Evolutionary conservation across 1,140 invertebrate species (phyloP), one percentile per base, ranked within the genome.

Genomic region (Philaenus spumarius): DNA sequence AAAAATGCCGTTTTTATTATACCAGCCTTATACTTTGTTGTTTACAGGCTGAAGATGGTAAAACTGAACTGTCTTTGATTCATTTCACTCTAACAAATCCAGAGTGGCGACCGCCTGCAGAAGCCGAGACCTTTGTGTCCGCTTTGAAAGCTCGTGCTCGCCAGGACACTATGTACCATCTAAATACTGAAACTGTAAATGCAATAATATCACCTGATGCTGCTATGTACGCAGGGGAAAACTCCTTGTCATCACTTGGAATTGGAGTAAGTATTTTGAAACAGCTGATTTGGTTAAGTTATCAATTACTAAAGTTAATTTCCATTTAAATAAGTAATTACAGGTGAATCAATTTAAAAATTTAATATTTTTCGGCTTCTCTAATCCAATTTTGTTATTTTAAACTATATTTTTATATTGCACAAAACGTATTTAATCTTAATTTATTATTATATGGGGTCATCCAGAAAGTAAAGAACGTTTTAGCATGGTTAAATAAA

Each of bases 21-120:
- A 37, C 35, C 7, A 9, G 19, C 30, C 3, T 22, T 34, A n/a
- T n/a, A n/a, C n/a, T 45, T 50, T 58, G 61, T 62, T 57, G 17
- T 50, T 53, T 63, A 37, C 81, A 90, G 68, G 89, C 87, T 17
- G 91, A 95, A 69, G 84, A 93, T 71, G 95, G 95, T 2, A 98
- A 98, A 75, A 94, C 90, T 0, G 95, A 98, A 73, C 72, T 98
- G 53, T 97, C 93, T 0, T 74, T 98, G 11, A 83, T 97, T 61
- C 93, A 96, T 70, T 98, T 97, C 72, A 93, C 90, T 0, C 77
- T 93, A 30, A 95, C 91, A 1, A 97, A 98, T 78, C 95, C 95
- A 0, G 86, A 87, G 55, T 97, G 95, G 95, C 83, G 86, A 67
- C 90, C 91, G 47, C 85, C 89, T 22, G 75, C 72, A 57, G 78